Conservation (phyloP, 2,888 invertebrate genomes). For the Scaptomyza cyrtandrae region DNA sequence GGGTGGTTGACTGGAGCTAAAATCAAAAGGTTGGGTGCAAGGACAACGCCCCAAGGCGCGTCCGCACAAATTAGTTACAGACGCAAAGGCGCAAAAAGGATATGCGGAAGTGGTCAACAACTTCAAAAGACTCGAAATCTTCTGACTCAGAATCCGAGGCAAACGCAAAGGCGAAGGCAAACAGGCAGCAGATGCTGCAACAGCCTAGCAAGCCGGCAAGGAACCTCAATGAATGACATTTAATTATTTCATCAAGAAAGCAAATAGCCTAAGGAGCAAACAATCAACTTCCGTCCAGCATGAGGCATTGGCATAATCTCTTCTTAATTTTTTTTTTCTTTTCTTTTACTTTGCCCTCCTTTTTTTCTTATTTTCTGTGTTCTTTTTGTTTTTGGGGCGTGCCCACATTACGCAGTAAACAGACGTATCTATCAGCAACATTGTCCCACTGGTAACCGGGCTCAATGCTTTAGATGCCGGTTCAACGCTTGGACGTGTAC, state of each 20-base stretch:
- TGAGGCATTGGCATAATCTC: constrained; percentile 58
- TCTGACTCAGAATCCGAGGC: not conserved
- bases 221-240: constrained; percentile 77
- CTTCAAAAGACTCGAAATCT: constrained; percentile 35
- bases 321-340: constrained; percentile 1
- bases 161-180: constrained; percentile 9
- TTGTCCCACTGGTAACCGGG: constrained; percentile 1
- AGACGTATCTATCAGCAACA: constrained; percentile 29
- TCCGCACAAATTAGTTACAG: constrained; percentile 72
- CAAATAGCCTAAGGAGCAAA: constrained; percentile 75
- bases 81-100: constrained; percentile 60
- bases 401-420: constrained; percentile 34
- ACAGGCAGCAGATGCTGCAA: constrained; percentile 36
- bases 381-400: constrained; percentile 9
- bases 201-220: constrained; percentile 39
- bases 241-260: constrained; percentile 81
- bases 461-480: constrained; percentile 11
- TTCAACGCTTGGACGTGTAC: constrained; percentile 4
- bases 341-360: constrained; percentile 12
- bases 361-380: not conserved
- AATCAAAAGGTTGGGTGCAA: constrained; percentile 54
- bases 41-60: constrained; percentile 59
- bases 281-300: constrained; percentile 67
- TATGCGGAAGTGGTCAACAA: constrained; percentile 76
- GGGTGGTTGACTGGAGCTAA: constrained; percentile 24